Base-by-base conservation (phyloP, 2,888 invertebrate species). In the Drosophila mayaguana region DNA sequence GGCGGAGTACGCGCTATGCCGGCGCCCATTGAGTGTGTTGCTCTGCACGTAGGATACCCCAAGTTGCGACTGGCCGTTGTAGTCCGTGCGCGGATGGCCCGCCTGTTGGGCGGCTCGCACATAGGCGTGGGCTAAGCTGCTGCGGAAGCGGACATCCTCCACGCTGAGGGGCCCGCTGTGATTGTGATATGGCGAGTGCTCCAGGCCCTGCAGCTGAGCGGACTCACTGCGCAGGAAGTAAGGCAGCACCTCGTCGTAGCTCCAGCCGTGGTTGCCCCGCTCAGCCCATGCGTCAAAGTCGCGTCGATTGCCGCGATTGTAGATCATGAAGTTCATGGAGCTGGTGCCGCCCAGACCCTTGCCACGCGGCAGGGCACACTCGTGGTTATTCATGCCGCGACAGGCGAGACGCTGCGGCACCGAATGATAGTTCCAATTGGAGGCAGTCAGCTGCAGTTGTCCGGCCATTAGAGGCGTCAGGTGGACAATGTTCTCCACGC, bases 181-280 rank as follows among this genome's bases (percentile, higher is more conserved):
- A 63, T 94, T 94, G 92, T 96, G 95, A 79, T 94, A 95, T 0
- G 93, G 91, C 3, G 92, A 92, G 12, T 94, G 92, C 72, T 94
- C 94, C 71, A 93, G 92, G 1, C 94, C 93, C 25, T 77, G 73
- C 0, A 92, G 71, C 34, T 88, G 89, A 14, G 92, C 90, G 11
- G 74, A 75, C 93, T 96, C 96, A 0, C 95, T 94, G 91, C 95
- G 95, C 64, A 94, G 93, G 80, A 94, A 96, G 85, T 95, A 95
- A 42, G 94, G 93, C 40, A 95, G 77, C 1, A 95, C 94, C 0
- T 95, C 95, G 0, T 93, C 84, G 82, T 95, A 95, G 2, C 96
- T 94, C 97, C 97, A 97, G 46, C 96, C 96, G 5, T 93, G 93
- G 87, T 96, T 96, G 2, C 96, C 97, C 18, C 94, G 93, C 0